Evolutionary conservation across 2,113 vertebrate species (phyloP), one percentile per base, ranked within the genome.

Genomic region (Cynoglossus semilaevis): DNA sequence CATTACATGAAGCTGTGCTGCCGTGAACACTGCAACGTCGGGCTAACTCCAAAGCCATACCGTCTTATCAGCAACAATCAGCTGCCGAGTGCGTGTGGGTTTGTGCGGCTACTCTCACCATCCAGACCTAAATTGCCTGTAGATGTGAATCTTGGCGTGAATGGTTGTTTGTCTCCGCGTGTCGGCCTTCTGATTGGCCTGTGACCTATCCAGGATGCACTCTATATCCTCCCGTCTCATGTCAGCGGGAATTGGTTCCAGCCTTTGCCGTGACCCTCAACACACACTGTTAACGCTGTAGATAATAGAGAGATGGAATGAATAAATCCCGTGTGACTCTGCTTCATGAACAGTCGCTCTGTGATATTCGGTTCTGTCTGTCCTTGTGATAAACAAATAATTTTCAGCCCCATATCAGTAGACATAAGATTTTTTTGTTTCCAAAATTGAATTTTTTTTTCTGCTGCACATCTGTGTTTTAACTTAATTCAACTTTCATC

Each of bases 361-460:
- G 13, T 29, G 29, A 48, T 19, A 54, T 22, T 54, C 22, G 38
- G 59, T 37, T 44, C 8, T 48, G n/a, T 29, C 14, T 52, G 54
- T 48, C 57, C 22, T 15, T 35, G 14, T 12, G 1, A 40, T 11
- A 66, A 29, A 59, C 48, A 46, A 56, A 45, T 63, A 38, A 42
- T 10, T 8, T 60, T 60, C 74, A 64, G 76, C 76, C 78, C 69
- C 72, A 71, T 80, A 76, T 70, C 67, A 57, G 55, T 56, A 74
- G 63, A 49, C 72, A 71, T 67, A 56, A 65, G 36, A 52, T 63
- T 76, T 75, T 38, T 38, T 38, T 10, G 1, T 38, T 38, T 38
- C 12, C 12, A 38, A 10, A 10, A 38, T 38, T 36, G 5, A 36
- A 7, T 38, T 38, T 10, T 4, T 38, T 9, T 38, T 38, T 41